Percentiles rank a stretch among this genome's conserved stretches.
phyloP scores from a whole-genome alignment of 2,113 vertebrate species.

The Cyprinodon brontotheroides region DNA sequence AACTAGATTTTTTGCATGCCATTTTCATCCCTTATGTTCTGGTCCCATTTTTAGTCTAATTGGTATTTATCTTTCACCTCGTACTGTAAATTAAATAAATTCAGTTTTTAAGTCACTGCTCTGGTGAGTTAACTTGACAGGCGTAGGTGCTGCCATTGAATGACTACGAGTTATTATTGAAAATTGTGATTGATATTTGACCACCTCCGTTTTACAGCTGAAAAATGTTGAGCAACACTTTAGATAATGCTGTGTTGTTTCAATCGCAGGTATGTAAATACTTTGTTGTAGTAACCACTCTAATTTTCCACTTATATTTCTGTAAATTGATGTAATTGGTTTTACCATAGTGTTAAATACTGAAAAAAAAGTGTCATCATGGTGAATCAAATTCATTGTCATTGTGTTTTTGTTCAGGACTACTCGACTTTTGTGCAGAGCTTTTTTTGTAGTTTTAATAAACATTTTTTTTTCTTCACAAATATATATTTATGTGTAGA shows the following conservation, averaged over 20 bases:
- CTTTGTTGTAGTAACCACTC: background rate
- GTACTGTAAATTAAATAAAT: no score
- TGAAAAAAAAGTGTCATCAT: background rate
- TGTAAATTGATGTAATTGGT: background rate
- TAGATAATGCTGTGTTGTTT: background rate
- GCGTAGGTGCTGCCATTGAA: background rate
- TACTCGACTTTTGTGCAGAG: background rate
- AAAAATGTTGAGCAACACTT: background rate
- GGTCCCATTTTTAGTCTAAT: background rate
- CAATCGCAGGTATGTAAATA: background rate
- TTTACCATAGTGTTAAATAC: background rate
- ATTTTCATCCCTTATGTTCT: background rate
- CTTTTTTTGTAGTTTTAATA: no score
- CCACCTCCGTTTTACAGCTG: background rate
- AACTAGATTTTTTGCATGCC: background rate
- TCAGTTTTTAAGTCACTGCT: background rate
- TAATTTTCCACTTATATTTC: background rate
- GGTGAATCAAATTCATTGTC: background rate
- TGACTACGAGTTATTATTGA: background rate
- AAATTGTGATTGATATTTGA: background rate
- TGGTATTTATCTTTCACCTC: background rate
- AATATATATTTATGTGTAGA: background rate
- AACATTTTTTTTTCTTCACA: background rate
- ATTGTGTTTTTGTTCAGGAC: background rate
- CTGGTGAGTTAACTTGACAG: background rate